phyloP scores from a whole-genome alignment of 1,140 invertebrate genomes.

The Microplitis demolitor region DNA sequence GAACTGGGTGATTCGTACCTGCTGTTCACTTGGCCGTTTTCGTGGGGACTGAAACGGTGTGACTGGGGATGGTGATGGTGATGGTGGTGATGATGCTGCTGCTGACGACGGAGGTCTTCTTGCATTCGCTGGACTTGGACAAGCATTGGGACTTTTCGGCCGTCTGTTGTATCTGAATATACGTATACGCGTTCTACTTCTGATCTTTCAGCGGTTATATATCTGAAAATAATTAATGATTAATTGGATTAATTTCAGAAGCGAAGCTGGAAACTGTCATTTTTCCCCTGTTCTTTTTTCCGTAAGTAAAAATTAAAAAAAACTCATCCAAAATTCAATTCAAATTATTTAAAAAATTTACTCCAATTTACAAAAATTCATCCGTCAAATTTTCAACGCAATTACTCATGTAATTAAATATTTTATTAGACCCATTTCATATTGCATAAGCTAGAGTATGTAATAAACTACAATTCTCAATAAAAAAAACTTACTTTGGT shows the following conservation, averaged over 20 bases:
- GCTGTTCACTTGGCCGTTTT: conserved; percentile 34
- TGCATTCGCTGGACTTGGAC: conserved; percentile 34
- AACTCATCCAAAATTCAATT: too few relatives aligned
- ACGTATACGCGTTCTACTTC: conserved; percentile 45
- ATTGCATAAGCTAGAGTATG: too few relatives aligned
- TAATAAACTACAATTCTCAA: not conserved
- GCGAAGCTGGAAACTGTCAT: too few relatives aligned
- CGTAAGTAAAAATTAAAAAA: too few relatives aligned
- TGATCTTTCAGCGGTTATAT: conserved; percentile 44
- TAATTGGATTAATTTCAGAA: not conserved
- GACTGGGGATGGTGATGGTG: conserved; percentile 31
- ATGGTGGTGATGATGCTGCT: conserved; percentile 34
- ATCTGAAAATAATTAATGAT: not conserved
- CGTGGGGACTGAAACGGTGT: conserved; percentile 50
- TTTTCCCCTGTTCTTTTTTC: too few relatives aligned
- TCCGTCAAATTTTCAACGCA: too few relatives aligned
- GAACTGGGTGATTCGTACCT: conserved; percentile 46
- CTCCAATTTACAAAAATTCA: too few relatives aligned
- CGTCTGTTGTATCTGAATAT: conserved; percentile 41
- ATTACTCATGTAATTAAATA: too few relatives aligned
- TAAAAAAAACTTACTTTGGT: conserved; percentile 41
- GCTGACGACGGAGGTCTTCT: conserved; percentile 22
- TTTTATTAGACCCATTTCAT: too few relatives aligned
- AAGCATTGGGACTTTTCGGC: conserved; percentile 42
- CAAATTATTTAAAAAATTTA: too few relatives aligned